phyloP scores from a whole-genome alignment of 1,140 invertebrate species.

The Papilio aristodemus region DNA sequence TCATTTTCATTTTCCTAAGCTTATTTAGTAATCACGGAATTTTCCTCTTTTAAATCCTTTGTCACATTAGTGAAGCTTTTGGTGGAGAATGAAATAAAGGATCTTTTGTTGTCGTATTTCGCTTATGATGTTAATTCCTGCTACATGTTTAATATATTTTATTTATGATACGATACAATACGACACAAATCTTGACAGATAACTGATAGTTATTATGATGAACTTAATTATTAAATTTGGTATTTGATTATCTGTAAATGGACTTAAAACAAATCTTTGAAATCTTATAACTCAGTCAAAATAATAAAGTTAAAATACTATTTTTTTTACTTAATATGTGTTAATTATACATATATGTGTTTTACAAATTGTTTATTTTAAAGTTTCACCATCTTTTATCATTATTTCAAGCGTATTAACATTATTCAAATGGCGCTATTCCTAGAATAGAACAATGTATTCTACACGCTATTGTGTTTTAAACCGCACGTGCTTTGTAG shows the following conservation, averaged over 20 bases:
- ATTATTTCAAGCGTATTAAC: background rate
- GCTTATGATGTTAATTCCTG: background rate
- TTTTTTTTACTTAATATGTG: too few species aligned
- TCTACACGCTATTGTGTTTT: conserved; percentile 18
- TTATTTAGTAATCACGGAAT: conserved; percentile 16
- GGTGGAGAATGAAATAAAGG: conserved; percentile 13
- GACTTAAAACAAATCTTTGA: too few species aligned
- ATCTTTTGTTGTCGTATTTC: conserved; percentile 16
- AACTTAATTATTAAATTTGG: too few species aligned
- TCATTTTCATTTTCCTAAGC: conserved; percentile 16
- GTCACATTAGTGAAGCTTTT: conserved; percentile 9
- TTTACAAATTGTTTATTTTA: too few species aligned
- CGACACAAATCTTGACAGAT: too few species aligned
- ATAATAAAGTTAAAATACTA: too few species aligned
- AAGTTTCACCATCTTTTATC: too few species aligned
- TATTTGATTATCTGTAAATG: too few species aligned
- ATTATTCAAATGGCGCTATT: background rate
- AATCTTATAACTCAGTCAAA: too few species aligned
- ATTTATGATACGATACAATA: background rate
- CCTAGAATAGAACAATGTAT: conserved; percentile 12
- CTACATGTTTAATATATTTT: conserved; percentile 10
- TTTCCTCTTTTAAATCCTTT: conserved; percentile 22
- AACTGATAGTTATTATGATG: too few species aligned
- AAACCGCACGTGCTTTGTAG: conserved; percentile 13
- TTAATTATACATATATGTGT: too few species aligned